phyloP scores from a whole-genome alignment of 1,140 invertebrate genomes.

The Brachionus rotundiformis region DNA sequence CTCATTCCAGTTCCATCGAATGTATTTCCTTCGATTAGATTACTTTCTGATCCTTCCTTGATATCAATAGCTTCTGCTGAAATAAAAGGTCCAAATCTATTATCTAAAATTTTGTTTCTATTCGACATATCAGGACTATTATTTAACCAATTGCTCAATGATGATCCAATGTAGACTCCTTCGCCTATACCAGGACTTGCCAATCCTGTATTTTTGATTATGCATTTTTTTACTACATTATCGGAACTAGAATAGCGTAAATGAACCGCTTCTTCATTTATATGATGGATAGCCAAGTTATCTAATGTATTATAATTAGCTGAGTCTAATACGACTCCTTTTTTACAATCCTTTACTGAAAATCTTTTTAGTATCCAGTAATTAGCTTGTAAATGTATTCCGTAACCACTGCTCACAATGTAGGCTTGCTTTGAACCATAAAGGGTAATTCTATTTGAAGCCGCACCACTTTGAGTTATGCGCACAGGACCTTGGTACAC shows the following conservation, averaged over 20 bases:
- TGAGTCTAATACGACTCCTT: slow-evolving; percentile 11
- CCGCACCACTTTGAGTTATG: neutral
- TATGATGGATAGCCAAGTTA: slow-evolving; percentile 20
- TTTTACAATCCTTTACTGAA: neutral
- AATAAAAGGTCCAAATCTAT: slow-evolving; percentile 16
- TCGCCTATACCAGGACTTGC: slow-evolving; percentile 10
- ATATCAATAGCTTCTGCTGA: slow-evolving; percentile 34
- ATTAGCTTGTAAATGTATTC: slow-evolving; percentile 9
- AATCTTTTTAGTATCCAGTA: slow-evolving; percentile 18
- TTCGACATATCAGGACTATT: neutral
- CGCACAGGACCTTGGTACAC: neutral
- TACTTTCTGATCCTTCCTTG: slow-evolving; percentile 32
- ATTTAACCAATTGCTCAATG: slow-evolving; percentile 5
- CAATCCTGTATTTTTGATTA: slow-evolving; percentile 20
- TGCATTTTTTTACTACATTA: slow-evolving; percentile 6
- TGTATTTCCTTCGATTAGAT: neutral
- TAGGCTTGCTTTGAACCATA: slow-evolving; percentile 4
- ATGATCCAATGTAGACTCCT: slow-evolving; percentile 24
- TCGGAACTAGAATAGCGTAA: neutral
- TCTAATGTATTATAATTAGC: slow-evolving; percentile 7
- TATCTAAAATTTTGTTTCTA: slow-evolving; percentile 38
- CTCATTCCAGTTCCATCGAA: slow-evolving; percentile 39
- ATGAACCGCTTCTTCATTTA: slow-evolving; percentile 39
- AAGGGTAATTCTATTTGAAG: neutral
- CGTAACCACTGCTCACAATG: neutral